Conservation (phyloP, 2,113 vertebrate genomes). For the Lagopus leucura region DNA sequence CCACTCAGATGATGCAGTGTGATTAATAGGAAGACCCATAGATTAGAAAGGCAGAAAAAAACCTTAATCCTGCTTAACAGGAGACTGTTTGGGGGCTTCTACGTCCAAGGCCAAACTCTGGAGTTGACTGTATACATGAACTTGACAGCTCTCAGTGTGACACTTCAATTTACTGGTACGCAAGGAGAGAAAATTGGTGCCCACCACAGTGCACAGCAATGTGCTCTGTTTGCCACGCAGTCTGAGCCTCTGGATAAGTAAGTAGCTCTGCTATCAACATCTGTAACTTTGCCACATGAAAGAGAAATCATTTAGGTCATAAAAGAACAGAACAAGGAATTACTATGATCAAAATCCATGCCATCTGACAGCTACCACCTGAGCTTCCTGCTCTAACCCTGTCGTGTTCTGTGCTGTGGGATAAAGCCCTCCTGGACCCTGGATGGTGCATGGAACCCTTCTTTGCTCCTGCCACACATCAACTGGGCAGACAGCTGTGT, state of each 20-base stretch:
- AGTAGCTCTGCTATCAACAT: background rate
- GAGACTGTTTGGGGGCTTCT: background rate
- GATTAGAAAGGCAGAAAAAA: background rate
- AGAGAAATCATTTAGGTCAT: background rate
- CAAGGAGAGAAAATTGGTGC: background rate
- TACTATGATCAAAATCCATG: background rate
- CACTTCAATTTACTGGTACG: background rate
- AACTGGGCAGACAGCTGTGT: conserved; percentile 87
- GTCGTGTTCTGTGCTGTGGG: conserved; percentile 83
- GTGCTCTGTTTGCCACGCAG: background rate
- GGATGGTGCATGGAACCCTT: conserved; percentile 85
- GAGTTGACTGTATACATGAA: background rate
- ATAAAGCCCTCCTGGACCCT: conserved; percentile 87
- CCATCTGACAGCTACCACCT: conserved; percentile 79
- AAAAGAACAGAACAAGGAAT: background rate
- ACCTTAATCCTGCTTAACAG: background rate
- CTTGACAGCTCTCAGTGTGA: background rate
- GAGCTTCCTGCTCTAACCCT: conserved; percentile 88
- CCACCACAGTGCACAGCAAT: background rate
- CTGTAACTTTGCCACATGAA: background rate
- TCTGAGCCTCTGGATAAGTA: background rate
- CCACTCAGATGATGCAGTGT: background rate
- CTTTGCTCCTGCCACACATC: conserved; percentile 87
- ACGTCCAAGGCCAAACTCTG: background rate
- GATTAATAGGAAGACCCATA: background rate